Conservation (phyloP, 2,888 invertebrate species). For the Danaus chrysippus region DNA sequence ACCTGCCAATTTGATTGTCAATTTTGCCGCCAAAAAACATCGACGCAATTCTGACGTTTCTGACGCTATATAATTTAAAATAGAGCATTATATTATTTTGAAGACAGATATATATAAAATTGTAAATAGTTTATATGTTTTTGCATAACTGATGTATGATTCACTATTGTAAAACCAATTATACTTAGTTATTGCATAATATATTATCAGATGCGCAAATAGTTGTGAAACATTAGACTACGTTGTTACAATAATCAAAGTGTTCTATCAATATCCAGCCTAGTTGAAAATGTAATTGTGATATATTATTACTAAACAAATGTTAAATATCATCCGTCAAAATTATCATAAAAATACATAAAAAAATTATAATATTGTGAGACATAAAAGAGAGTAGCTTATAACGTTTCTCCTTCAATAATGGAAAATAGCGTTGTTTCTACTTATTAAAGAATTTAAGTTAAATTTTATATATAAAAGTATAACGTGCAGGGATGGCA, state of each 20-base stretch:
- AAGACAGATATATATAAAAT: too few relatives aligned
- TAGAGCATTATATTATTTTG: too few relatives aligned
- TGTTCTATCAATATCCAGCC: background rate
- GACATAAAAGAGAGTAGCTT: too few relatives aligned
- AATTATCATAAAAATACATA: background rate
- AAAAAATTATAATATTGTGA: background rate
- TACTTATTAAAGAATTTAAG: too few relatives aligned
- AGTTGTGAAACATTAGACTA: background rate
- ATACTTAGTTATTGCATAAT: background rate
- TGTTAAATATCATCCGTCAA: background rate
- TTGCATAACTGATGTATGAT: background rate
- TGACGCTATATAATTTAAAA: too few relatives aligned
- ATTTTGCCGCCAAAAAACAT: too few relatives aligned
- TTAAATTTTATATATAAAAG: too few relatives aligned
- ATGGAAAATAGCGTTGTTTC: too few relatives aligned
- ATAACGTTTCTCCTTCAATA: too few relatives aligned
- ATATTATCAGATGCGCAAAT: background rate
- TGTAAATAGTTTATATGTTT: background rate
- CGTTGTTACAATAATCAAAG: background rate
- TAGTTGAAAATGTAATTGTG: background rate
- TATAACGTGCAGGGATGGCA: too few relatives aligned
- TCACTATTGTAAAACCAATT: background rate
- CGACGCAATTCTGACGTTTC: too few relatives aligned
- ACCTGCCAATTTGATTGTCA: too few relatives aligned
- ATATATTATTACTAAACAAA: conserved; percentile 3